phyloP scores from a whole-genome alignment of 2,888 invertebrate genomes.

The Agrilus mali region DNA sequence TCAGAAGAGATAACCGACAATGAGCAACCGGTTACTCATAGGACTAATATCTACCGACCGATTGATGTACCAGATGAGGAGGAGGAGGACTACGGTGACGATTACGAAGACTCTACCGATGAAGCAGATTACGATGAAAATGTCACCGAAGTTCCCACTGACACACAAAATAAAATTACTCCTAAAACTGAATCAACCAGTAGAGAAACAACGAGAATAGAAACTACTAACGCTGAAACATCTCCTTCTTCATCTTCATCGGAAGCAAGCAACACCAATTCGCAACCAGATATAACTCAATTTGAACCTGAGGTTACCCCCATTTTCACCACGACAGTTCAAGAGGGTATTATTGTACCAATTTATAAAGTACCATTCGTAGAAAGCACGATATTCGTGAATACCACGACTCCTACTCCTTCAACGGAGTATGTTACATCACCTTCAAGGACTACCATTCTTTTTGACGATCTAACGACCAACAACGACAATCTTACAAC shows the following conservation, averaged over 20 bases:
- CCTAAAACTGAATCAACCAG: constrained; percentile 8
- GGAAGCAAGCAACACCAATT: constrained; percentile 15
- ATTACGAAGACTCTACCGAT: constrained; percentile 34
- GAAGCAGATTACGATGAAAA: constrained; percentile 32
- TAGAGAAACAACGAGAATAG: constrained; percentile 6
- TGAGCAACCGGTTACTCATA: constrained; percentile 2
- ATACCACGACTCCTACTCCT: constrained; percentile 12
- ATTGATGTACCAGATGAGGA: constrained; percentile 9
- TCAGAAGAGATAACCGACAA: constrained; percentile 8
- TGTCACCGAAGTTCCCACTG: constrained; percentile 25
- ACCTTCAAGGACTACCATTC: constrained; percentile 10
- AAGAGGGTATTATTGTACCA: constrained; percentile 16
- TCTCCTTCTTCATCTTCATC: constrained; percentile 12
- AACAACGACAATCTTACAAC: constrained; percentile 15
- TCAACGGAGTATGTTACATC: constrained; percentile 8
- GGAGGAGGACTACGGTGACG: constrained; percentile 30
- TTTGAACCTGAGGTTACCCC: constrained; percentile 10
- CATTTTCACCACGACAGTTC: constrained; percentile 14
- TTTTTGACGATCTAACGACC: constrained; percentile 10
- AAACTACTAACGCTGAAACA: constrained; percentile 6
- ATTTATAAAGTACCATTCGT: constrained; percentile 14
- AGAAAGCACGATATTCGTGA: constrained; percentile 12
- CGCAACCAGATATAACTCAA: constrained; percentile 12
- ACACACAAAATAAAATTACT: constrained; percentile 4
- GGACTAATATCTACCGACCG: constrained; percentile 8